Conservation (phyloP, 1,140 invertebrate genomes). For the Helicoverpa armigera region DNA sequence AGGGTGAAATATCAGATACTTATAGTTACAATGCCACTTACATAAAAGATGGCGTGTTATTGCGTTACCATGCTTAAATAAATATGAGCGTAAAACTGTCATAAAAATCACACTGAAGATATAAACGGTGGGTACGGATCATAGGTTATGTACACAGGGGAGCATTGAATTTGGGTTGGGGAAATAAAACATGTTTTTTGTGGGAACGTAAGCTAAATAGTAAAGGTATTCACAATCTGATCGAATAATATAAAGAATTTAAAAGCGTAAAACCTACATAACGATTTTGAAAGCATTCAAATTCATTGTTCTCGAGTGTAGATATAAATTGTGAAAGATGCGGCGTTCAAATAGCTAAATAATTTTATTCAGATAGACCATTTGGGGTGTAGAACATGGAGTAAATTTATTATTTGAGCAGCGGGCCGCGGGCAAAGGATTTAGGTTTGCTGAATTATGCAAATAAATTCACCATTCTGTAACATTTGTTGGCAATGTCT, state of each 20-base stretch:
- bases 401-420: slow-evolving; percentile 84
- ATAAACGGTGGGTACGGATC: background rate
- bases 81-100: slow-evolving; percentile 26
- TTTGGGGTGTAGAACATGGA: slow-evolving; percentile 79
- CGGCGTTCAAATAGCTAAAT: slow-evolving; percentile 75
- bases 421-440: slow-evolving; percentile 81
- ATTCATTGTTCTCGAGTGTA: too few relatives aligned
- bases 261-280: background rate
- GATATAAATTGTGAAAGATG: slow-evolving; percentile 47
- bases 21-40: slow-evolving; percentile 62
- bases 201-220: background rate
- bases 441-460: slow-evolving; percentile 84
- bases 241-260: too few relatives aligned
- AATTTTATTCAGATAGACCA: slow-evolving; percentile 80
- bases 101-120: slow-evolving; percentile 10
- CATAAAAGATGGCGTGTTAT: slow-evolving; percentile 50
- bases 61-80: slow-evolving; percentile 38
- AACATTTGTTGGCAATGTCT: slow-evolving; percentile 85
- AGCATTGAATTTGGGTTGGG: too few relatives aligned
- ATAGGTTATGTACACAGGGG: background rate
- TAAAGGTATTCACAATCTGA: too few relatives aligned
- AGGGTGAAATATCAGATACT: slow-evolving; percentile 68
- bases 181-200: background rate
- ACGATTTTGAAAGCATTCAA: too few relatives aligned
- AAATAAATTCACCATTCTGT: slow-evolving; percentile 85